Evolutionary conservation across 2,113 vertebrate genomes (phyloP).

Genomic region (Pelusios castaneus): DNA sequence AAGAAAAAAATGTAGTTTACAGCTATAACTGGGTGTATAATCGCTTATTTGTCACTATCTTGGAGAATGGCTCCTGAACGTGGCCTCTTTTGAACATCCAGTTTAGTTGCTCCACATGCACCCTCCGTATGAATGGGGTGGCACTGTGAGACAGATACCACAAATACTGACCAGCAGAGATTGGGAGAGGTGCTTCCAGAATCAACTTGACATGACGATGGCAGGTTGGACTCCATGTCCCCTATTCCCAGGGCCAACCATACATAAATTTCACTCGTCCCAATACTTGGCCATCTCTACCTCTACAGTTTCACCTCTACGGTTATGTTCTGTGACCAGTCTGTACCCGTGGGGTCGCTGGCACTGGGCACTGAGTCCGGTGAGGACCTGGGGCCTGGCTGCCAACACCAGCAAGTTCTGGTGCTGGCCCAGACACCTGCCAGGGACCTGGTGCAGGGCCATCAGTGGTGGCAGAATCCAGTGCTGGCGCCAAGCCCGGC

Average conservation of each 20-base stretch:
- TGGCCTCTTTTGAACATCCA: background rate
- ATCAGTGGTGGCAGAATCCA: no score
- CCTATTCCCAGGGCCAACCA: background rate
- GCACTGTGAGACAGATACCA: background rate
- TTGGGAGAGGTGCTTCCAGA: background rate
- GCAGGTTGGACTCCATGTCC: background rate
- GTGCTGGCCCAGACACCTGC: no score
- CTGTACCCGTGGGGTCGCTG: no score
- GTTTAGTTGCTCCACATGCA: background rate
- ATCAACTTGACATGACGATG: background rate
- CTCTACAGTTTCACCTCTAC: background rate
- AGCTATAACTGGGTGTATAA: background rate
- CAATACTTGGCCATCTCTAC: background rate
- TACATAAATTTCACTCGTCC: background rate
- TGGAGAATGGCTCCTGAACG: background rate
- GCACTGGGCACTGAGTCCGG: no score
- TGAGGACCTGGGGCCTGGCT: no score
- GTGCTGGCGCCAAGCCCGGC: no score
- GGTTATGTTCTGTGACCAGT: background rate
- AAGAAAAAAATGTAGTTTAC: background rate
- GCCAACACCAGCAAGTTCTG: no score
- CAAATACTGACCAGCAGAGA: background rate
- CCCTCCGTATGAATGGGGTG: background rate
- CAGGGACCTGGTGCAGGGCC: no score
- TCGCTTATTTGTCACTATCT: background rate